These are phyloP conservation scores for Tupaia tana DNA, from an alignment of 2,113 vertebrate species.

Conservation along the genomic window DNA sequence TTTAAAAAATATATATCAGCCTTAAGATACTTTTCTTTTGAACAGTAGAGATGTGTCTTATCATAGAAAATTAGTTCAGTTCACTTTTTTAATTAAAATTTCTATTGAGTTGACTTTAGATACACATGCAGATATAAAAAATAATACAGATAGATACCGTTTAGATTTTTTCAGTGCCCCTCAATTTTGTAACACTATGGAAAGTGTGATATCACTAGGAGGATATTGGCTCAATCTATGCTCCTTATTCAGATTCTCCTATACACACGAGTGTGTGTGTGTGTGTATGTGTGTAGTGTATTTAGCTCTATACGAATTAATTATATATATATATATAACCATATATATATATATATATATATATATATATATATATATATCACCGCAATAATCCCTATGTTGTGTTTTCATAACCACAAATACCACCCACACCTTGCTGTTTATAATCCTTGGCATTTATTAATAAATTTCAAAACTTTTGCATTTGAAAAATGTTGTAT, in stretches of 20 bases:
- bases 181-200: not conserved
- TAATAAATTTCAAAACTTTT: not conserved
- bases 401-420: not conserved
- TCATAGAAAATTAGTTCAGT: not conserved
- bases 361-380: not conserved
- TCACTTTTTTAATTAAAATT: not conserved
- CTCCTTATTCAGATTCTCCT: not conserved
- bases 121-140: not conserved
- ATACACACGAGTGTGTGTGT: not conserved
- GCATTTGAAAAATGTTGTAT: not conserved
- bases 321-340: too few species aligned
- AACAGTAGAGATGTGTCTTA: not conserved
- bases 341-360: too few species aligned
- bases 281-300: not conserved
- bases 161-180: not conserved
- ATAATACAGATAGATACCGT: not conserved
- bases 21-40: not conserved
- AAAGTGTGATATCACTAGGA: not conserved
- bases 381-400: not conserved
- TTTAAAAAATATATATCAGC: too few species aligned
- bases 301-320: not conserved
- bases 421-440: not conserved
- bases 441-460: not conserved
- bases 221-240: not conserved
- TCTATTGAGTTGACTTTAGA: constrained; percentile 15